Evolutionary conservation across 2,888 invertebrate genomes (phyloP).

Genomic region (Chorisops tibialis): DNA sequence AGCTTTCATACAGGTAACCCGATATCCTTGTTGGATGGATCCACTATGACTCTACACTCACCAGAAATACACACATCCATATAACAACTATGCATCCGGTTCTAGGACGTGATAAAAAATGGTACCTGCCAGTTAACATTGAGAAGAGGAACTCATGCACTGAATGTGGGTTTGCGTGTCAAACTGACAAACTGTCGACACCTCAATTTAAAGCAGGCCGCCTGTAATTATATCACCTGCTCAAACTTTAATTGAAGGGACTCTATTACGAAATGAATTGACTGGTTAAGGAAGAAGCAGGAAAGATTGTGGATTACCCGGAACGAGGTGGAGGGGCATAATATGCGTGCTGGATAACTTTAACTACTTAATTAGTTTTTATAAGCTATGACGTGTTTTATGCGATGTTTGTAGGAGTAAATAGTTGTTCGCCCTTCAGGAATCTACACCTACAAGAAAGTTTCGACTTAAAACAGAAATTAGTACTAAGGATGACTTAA

Average conservation of each 20-base stretch:
- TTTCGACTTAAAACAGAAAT: too few relatives aligned
- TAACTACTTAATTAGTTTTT: conserved; percentile 20
- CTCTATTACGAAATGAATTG: conserved; percentile 15
- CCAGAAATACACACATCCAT: neutral
- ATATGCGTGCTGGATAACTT: conserved; percentile 5
- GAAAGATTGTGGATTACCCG: too few relatives aligned
- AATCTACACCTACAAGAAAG: too few relatives aligned
- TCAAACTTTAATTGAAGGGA: conserved; percentile 24
- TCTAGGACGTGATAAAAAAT: conserved; percentile 16
- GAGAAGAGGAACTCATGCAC: conserved; percentile 8
- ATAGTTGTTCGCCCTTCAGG: too few relatives aligned
- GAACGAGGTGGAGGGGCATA: neutral
- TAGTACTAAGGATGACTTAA: too few relatives aligned
- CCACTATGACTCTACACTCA: neutral
- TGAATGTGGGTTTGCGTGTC: conserved; percentile 28
- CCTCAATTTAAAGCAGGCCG: conserved; percentile 28
- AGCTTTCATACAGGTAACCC: neutral
- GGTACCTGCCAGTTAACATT: conserved; percentile 22
- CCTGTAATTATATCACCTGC: conserved; percentile 32
- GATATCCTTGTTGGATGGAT: neutral
- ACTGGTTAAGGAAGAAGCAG: neutral
- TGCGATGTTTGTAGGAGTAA: too few relatives aligned
- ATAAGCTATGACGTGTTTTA: too few relatives aligned
- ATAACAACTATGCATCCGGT: conserved; percentile 16
- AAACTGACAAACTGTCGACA: conserved; percentile 32